Base-by-base conservation (phyloP, 2,888 invertebrate species). In the Omphaloscelis lunosa region DNA sequence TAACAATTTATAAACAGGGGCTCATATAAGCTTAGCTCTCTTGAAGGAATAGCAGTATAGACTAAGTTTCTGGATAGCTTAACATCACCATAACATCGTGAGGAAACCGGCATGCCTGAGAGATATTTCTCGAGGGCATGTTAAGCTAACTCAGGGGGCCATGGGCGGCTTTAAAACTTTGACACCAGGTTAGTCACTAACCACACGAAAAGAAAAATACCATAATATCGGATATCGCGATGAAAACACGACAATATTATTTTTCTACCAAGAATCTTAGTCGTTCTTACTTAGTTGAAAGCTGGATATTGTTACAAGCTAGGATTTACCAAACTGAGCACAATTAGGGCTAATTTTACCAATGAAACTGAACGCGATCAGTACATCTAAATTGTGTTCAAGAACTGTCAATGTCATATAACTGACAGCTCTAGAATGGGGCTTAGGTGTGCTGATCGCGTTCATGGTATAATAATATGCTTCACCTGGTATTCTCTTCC, bases 31-130 rank as follows among this genome's bases (percentile, higher is more conserved):
- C 72, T 62, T 27, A 71, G 29, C 45, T 51, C 9, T 58, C 23
- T 59, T 15, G 27, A 8, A 29, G n/a, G n/a, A 59, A 34, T 34
- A 27, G 5, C 2, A 61, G 5, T n/a, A 27, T 17, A 20, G 59
- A 74, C n/a, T 11, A 71, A 75, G 48, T 17, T 76, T 75, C 79
- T 75, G 58, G 29, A 81, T 70, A 65, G 39, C 53, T 51, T 34
- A 58, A 76, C 27, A 27, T 67, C n/a, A 56, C 41, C 27, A n/a
- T 61, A 15, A 62, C 48, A 79, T 71, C 4, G 17, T 34, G 34
- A 4, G 34, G 34, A 34, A 34, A 34, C 34, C 34, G 34, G 34
- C 34, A 34, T 34, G 34, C 34, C 34, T 34, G 34, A 34, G 34
- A 34, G 34, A 34, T 34, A 34, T 34, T 34, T 34, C 4, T 34